Evolutionary conservation across 64 coral and sea anemone species (phyloP), one percentile per base, ranked within the genome.

Genomic region (Montipora foliosa): DNA sequence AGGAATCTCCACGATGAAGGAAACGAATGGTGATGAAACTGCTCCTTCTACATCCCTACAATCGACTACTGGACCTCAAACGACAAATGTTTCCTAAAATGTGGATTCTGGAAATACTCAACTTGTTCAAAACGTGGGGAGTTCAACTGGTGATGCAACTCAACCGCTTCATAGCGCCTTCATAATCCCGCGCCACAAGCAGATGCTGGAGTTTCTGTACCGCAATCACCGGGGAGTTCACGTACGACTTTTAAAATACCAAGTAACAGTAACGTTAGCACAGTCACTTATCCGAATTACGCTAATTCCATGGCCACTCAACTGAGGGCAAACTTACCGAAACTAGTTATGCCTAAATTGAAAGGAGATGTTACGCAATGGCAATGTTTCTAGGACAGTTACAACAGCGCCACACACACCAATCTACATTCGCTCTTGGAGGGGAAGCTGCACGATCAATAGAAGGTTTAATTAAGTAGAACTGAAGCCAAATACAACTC

Each of bases 341-440:
- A 78, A 71, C 67, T 71, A n/a, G 67, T 71, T 71, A 25, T 71
- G 24, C 79, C 52, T 8, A 94, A 94, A 47, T 94, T 93, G 25
- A 64, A 21, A 49, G 91, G 91, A 2, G 57, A 93, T 3, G 20
- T 59, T 16, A 93, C 78, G n/a, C 61, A 94, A 45, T 89, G 67
- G 85, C 88, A 70, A 1, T 14, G 14, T 6, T 94, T 94, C 59
- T 94, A 87, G 92, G 86, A 94, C 45, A 77, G 46, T 11, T 89
- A 58, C 21, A 89, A 94, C 80, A 52, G 76, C 3, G 19, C 92
- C 9, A 75, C 83, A 14, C 92, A 94, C 47, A 50, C 22, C 47
- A 89, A 94, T 49, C 5, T 13, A 15, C 62, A 81, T 15, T 77
- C 78, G 1, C 52, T 5, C 52, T 55, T 10, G 47, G 85, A 88